Evolutionary conservation across 2,888 invertebrate genomes (phyloP), one percentile per base, ranked within the genome.

Genomic region (Apotomis betuletana): DNA sequence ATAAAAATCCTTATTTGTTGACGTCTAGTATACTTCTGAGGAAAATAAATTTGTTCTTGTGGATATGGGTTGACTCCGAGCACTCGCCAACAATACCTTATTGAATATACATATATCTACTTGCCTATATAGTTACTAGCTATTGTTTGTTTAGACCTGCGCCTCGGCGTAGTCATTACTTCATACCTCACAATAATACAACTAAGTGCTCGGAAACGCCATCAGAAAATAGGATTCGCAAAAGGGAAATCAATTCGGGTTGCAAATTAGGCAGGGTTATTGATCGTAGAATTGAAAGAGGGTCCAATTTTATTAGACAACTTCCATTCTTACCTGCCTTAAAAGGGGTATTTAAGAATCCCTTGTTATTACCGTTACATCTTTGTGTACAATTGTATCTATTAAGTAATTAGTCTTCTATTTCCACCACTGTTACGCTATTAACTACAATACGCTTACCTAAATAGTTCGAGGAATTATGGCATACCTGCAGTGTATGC

Each of bases 1-100:
- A 90, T 72, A 90, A 90, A 90, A 91, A 90, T 87, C 87, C 86
- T 90, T 91, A 90, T 91, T 91, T 91, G 90, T 91, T 91, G 91
- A 90, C 90, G 88, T 91, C 90, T 90, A 87, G 88, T 88, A 81
- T 82, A 85, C 87, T 90, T 83, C 84, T 84, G 88, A 87, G 89
- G 80, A 86, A 90, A 90, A 92, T 91, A 91, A 90, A 92, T 91
- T 89, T 89, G 85, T 81, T 87, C 86, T 81, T 80, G 81, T 85
- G 85, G 85, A 87, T 89, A 87, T 86, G 83, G 83, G 83, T 83
- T 85, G 86, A 86, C 83, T 82, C 81, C 80, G 79, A 84, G 85
- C 84, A 86, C 81, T 83, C 85, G 82, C 87, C 84, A 83, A 83
- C 85, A 82, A 83, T 81, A 80, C 85, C 85, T 86, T 88, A 88